These are phyloP conservation scores for Paedocypris micromegethes DNA, from an alignment of 2,797 vertebrate species.

Conservation along the genomic window DNA sequence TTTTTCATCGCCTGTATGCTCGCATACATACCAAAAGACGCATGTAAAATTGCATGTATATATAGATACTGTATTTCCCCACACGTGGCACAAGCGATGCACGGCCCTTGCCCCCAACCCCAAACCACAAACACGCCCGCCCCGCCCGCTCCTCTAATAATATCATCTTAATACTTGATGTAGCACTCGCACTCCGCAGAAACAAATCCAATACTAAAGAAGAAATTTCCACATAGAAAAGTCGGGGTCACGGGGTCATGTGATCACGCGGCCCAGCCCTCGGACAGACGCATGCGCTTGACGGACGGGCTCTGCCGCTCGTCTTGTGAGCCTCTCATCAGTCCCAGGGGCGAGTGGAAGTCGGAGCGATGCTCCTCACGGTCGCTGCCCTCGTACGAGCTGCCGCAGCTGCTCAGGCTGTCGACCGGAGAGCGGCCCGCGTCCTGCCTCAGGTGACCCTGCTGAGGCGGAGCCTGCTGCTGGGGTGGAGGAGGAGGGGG, in stretches of 20 bases:
- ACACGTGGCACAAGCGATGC: constrained; percentile 83
- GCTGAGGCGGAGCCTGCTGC: constrained; percentile 20
- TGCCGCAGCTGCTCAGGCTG: constrained; percentile 94
- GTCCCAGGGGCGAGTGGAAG: constrained; percentile 87
- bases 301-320: constrained; percentile 89
- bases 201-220: constrained; percentile 64
- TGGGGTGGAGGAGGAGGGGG: constrained; percentile 53
- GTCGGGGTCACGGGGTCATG: not conserved
- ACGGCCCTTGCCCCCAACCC: constrained; percentile 61
- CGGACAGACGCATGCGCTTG: constrained; percentile 89
- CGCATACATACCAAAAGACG: constrained; percentile 35
- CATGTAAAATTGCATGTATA: constrained; percentile 50
- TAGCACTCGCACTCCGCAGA: constrained; percentile 88
- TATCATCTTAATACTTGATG: constrained; percentile 72
- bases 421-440: constrained; percentile 86
- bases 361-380: constrained; percentile 85
- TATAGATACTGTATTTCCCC: constrained; percentile 37
- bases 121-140: constrained; percentile 18
- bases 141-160: constrained; percentile 46
- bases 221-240: constrained; percentile 33
- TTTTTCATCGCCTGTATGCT: constrained; percentile 31
- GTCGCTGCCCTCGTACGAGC: constrained; percentile 92
- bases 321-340: constrained; percentile 84
- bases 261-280: constrained; percentile 95
- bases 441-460: constrained; percentile 69